Evolutionary conservation across 1,140 invertebrate genomes (phyloP).

Genomic region (Anoplolepis gracilipes): DNA sequence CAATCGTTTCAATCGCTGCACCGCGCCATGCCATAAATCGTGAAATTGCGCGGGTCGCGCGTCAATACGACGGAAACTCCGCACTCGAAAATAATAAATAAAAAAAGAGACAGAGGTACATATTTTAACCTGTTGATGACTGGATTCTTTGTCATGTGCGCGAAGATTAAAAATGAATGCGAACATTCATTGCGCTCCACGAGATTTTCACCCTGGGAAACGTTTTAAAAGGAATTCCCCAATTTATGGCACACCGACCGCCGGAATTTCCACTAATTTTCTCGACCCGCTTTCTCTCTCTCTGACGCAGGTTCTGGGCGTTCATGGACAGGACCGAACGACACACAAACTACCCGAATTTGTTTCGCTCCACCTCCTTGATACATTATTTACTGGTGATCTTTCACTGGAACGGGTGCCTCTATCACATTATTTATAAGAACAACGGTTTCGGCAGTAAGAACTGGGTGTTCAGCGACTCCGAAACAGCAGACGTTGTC

Average conservation of each 20-base stretch:
- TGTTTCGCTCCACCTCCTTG: slow-evolving; percentile 97
- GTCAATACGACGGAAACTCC: slow-evolving; percentile 10
- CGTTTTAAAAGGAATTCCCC: slow-evolving; percentile 32
- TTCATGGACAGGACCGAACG: slow-evolving; percentile 99
- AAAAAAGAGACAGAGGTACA: neutral
- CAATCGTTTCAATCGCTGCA: slow-evolving; percentile 9
- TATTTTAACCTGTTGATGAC: slow-evolving; percentile 54
- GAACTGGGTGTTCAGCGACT: slow-evolving; percentile 95
- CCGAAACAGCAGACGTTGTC: slow-evolving; percentile 94
- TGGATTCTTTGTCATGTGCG: neutral
- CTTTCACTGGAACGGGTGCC: slow-evolving; percentile 99
- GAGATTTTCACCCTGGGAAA: neutral
- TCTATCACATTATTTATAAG: slow-evolving; percentile 98
- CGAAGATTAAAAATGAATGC: slow-evolving; percentile 36
- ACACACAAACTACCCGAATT: slow-evolving; percentile 99
- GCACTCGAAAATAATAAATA: slow-evolving; percentile 31
- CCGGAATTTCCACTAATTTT: slow-evolving; percentile 57
- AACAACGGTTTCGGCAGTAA: slow-evolving; percentile 96
- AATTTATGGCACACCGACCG: slow-evolving; percentile 29
- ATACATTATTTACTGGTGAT: slow-evolving; percentile 99
- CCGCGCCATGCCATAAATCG: slow-evolving; percentile 1
- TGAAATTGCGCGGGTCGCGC: neutral
- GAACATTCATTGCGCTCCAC: slow-evolving; percentile 2
- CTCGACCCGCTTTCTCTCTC: slow-evolving; percentile 43
- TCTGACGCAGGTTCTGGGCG: slow-evolving; percentile 92